Base-by-base conservation (phyloP, 2,888 invertebrate species). In the Lacanobia oleracea region DNA sequence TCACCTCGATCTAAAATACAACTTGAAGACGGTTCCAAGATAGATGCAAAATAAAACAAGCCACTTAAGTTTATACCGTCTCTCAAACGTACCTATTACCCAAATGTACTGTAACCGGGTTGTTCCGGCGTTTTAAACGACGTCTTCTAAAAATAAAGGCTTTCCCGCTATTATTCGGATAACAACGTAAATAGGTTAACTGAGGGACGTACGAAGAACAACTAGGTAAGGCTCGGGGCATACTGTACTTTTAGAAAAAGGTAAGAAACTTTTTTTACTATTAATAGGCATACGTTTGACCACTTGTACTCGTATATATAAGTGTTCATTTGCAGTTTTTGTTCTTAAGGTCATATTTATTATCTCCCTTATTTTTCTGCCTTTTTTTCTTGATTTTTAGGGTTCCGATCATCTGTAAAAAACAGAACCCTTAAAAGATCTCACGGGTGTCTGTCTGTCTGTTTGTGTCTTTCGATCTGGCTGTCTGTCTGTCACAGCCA, bases 131-230 rank as follows among this genome's bases (percentile, higher is more conserved):
- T 74, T 81, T 77, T 62, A 79, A 82, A 77, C 65, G 56, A 60
- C 60, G 64, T 63, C 65, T 74, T 79, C 68, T 83, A 82, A 85
- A 86, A 81, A 85, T 84, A 83, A 84, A 86, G 72, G 71, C 76
- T 81, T 79, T 76, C 61, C 63, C 68, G 79, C 77, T 82, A 79
- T 86, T 79, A 83, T 83, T 77, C 74, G 79, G 77, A 81, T 83
- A 87, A 86, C 83, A 79, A 82, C 81, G 79, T 87, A 87, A 87
- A 85, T 83, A 82, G 83, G 83, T 86, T 85, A 83, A 74, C 83
- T 79, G 76, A 69, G 67, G 72, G 70, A 61, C 64, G 75, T 66
- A 68, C 72, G 59, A 61, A 76, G 64, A 66, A 69, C 33, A 65
- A 33, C 18, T 50, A 51, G 54, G 21, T 82, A 66, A 85, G n/a